Evolutionary conservation across 2,113 vertebrate genomes (phyloP).

Genomic region (Tragelaphus scriptus): DNA sequence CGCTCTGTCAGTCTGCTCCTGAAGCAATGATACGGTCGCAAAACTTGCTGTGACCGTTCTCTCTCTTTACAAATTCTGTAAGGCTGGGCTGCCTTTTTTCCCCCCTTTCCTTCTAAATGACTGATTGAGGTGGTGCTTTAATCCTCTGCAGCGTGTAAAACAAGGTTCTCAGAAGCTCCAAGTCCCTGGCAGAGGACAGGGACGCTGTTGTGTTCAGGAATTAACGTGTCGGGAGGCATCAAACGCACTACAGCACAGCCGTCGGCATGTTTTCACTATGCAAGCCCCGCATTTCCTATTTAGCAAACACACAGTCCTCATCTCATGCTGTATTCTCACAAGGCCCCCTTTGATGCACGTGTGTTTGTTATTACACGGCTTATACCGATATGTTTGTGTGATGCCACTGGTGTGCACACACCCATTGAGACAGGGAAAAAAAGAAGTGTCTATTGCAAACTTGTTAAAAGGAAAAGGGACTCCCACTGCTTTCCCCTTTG

Average conservation of each 20-base stretch:
- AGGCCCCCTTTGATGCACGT: constrained; percentile 78
- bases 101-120: constrained; percentile 71
- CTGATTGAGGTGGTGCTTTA: constrained; percentile 85
- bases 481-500: constrained; percentile 69
- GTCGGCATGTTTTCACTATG: constrained; percentile 88
- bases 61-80: constrained; percentile 77
- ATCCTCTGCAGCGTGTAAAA: constrained; percentile 81
- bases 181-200: constrained; percentile 81
- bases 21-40: constrained; percentile 81
- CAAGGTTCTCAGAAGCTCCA: constrained; percentile 81
- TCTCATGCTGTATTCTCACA: constrained; percentile 77
- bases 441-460: constrained; percentile 74
- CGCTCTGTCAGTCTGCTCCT: constrained; percentile 78
- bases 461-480: constrained; percentile 74
- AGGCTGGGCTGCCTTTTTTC: constrained; percentile 72
- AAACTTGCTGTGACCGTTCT: constrained; percentile 80
- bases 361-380: constrained; percentile 82
- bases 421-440: constrained; percentile 62
- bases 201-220: constrained; percentile 83
- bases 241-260: constrained; percentile 91
- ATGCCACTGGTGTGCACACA: constrained; percentile 71
- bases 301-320: constrained; percentile 82
- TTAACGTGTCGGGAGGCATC: constrained; percentile 82
- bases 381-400: constrained; percentile 76
- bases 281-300: constrained; percentile 82